Percentiles rank a stretch among this genome's conserved stretches.
Conservation (phyloP, 92 coral and sea anemone genomes). For the Blastomussa wellsi region DNA sequence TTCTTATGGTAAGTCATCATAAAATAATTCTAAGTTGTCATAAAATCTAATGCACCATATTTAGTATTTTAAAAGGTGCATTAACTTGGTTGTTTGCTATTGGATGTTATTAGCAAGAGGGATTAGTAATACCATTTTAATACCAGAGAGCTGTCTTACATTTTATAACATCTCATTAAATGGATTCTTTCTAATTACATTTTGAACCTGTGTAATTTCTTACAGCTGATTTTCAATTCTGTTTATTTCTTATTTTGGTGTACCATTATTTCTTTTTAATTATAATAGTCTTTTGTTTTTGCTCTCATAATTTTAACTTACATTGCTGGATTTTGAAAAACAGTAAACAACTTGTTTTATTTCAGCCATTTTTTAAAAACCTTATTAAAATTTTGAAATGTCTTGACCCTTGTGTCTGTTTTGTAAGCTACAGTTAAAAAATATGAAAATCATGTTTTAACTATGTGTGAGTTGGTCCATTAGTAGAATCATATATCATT, state of each 20-base stretch:
- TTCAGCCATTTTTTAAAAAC: no score
- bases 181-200: not conserved
- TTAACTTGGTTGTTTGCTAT: not conserved
- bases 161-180: conserved; percentile 1
- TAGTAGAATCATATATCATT: no score
- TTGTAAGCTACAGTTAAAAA: no score
- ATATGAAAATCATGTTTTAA: no score
- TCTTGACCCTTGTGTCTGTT: no score
- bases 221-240: not conserved
- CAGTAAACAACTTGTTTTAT: no score
- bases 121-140: not conserved
- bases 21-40: not conserved
- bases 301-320: no score
- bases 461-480: no score
- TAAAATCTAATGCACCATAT: conserved; percentile 4
- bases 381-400: no score
- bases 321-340: no score
- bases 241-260: not conserved
- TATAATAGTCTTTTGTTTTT: no score
- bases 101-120: not conserved
- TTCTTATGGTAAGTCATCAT: not conserved
- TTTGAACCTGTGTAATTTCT: not conserved
- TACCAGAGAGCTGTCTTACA: not conserved
- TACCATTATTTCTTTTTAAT: not conserved
- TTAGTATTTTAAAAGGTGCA: conserved; percentile 6